Evolutionary conservation across 2,797 vertebrate species (phyloP), one percentile per base, ranked within the genome.

Genomic region (Thalassophryne amazonica): DNA sequence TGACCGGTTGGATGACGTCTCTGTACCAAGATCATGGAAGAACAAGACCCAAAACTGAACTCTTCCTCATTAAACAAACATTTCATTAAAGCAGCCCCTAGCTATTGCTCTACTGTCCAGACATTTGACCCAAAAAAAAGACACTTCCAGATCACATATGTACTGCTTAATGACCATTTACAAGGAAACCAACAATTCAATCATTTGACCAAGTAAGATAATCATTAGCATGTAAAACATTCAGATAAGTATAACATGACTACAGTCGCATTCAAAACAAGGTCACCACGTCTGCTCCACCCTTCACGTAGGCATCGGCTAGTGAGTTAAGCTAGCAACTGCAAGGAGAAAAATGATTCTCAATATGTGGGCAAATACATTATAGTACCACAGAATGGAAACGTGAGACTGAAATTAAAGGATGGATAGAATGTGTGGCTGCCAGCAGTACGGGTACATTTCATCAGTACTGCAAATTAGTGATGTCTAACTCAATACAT

Each of bases 1-100:
- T 60, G 77, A 56, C 67, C 53, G 62, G 53, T 58, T 71, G 56
- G 50, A 64, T 78, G 71, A 82, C 51, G 38, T 64, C 61, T 63
- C 41, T 4, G 43, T 40, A 71, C 49, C 54, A 52, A 60, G 41
- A 55, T 69, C 60, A 62, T 48, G 55, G 54, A 66, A 66, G 56
- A 78, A 51, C 56, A 51, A 40, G 52, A 62, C 40, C 22, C 20
- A 21, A 42, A 73, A 46, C 20, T 23, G 40, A 6, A 4, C 24
- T 4, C 57, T 60, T 80, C 58, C 58, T 62, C 55, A 60, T 37
- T 43, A 32, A 58, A 19, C 62, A 24, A 18, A 29, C 57, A 37
- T 60, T 48, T 69, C 14, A 65, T 33, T 58, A 38, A 47, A 30
- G 36, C 41, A 52, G 56, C 53, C 40, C 13, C 17, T 12, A 62